Evolutionary conservation across 2,888 invertebrate species (phyloP), one percentile per base, ranked within the genome.

Genomic region (Shargacucullia verbasci): DNA sequence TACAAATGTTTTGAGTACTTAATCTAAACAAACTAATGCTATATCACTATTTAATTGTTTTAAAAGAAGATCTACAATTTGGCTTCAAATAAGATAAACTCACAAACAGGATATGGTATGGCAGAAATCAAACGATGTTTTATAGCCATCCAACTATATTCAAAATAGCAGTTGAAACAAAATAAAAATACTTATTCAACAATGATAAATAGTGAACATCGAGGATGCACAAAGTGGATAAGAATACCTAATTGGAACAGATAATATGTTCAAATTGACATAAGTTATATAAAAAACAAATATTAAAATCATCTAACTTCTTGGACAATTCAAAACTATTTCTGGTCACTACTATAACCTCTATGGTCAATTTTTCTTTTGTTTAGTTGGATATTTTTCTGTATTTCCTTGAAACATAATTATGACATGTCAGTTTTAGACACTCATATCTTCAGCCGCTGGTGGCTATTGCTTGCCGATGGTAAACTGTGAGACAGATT

Each of bases 401-500:
- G 13, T 1, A 43, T 43, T 29, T 29, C n/a, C n/a, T n/a, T 1
- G 6, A 6, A 29, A 29, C 39, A 13, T 27, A 20, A 20, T 20
- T 20, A 7, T 8, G 33, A 70, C 64, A 62, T 54, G 35, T 14
- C 25, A 11, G 13, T 44, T 62, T 10, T 46, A 41, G 43, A 29
- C 13, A 12, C 41, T 40, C 10, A n/a, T 0, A 13, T 29, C 14
- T 13, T 20, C 9, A 29, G 15, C 29, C 6, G 29, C 29, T 12
- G 8, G 46, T n/a, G 64, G 46, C 8, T 14, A 12, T 49, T 41
- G 27, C 75, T 94, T 96, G 74, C 95, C 95, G 59, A 96, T 94
- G 50, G 98, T 97, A 91, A 99, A 99, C 76, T 97, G 97, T 49
- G 98, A 98, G 46, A 99, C 94, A 38, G 96, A 95, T 87, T 98